Evolutionary conservation across 2,113 vertebrate genomes (phyloP).

Genomic region (Murina feae): DNA sequence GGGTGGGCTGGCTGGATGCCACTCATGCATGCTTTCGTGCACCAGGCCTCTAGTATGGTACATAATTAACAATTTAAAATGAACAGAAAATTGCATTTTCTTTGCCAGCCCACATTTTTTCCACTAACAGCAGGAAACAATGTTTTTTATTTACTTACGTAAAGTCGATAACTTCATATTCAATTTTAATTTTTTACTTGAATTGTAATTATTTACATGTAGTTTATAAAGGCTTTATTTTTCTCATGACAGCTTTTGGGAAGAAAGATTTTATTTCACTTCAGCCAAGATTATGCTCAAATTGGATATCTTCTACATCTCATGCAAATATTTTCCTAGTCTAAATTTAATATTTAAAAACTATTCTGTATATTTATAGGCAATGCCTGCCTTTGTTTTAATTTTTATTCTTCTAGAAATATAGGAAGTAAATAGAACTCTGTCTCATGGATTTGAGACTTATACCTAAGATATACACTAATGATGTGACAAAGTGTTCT

Average conservation of each 20-base stretch:
- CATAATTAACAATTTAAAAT: not conserved
- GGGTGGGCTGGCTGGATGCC: too few species aligned
- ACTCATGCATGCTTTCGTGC: too few species aligned
- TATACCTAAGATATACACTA: not conserved
- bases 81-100: not conserved
- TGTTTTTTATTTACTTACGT: not conserved
- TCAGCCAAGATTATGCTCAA: not conserved
- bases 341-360: conserved; percentile 11
- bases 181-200: not conserved
- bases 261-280: conserved; percentile 5
- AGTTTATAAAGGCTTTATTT: not conserved
- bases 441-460: not conserved
- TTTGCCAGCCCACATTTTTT: not conserved
- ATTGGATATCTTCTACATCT: not conserved
- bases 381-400: not conserved
- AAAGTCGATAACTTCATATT: not conserved
- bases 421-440: not conserved
- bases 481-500: not conserved
- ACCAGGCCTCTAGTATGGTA: too few species aligned
- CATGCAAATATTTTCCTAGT: not conserved
- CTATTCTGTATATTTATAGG: not conserved
- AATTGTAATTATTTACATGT: not conserved
- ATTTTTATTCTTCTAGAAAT: not conserved
- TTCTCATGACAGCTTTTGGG: not conserved
- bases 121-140: not conserved